Percentiles rank a stretch among this genome's conserved stretches.
phyloP scores from a whole-genome alignment of 2,113 vertebrate genomes.

The Dryoscopus gambensis region DNA sequence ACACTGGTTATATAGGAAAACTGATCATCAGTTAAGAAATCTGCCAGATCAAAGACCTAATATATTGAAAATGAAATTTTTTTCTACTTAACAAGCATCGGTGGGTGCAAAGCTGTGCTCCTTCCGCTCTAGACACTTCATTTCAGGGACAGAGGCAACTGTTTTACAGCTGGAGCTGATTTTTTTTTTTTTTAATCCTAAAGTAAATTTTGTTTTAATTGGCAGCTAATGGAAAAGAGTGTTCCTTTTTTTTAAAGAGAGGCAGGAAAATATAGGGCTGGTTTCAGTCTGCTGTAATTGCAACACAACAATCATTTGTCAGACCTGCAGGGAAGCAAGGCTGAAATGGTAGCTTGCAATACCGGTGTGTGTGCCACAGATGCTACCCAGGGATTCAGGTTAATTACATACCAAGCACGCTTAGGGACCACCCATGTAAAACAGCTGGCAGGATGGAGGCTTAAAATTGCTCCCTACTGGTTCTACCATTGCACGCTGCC shows the following conservation, averaged over 20 bases:
- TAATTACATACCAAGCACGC: slow-evolving; percentile 24
- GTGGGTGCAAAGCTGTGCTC: background rate
- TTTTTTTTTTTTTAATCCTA: background rate
- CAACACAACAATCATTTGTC: slow-evolving; percentile 19
- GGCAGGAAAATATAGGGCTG: background rate
- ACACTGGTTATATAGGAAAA: background rate
- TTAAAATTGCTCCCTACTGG: slow-evolving; percentile 25
- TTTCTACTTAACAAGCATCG: background rate
- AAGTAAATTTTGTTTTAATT: background rate
- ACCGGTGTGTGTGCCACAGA: background rate
- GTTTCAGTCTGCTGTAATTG: background rate
- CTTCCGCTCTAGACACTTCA: background rate
- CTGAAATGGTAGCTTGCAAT: background rate
- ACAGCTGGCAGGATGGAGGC: slow-evolving; percentile 9
- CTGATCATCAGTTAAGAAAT: background rate
- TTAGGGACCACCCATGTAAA: slow-evolving; percentile 42
- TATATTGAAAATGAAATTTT: background rate
- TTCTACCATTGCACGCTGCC: background rate
- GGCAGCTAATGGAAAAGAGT: background rate
- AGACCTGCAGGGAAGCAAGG: background rate
- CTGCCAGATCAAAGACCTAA: background rate
- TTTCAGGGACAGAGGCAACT: background rate
- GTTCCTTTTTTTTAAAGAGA: background rate
- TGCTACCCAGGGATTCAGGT: slow-evolving; percentile 33
- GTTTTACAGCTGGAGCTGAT: background rate